Evolutionary conservation across 2,113 vertebrate species (phyloP).

Genomic region (Calidris pugnax): DNA sequence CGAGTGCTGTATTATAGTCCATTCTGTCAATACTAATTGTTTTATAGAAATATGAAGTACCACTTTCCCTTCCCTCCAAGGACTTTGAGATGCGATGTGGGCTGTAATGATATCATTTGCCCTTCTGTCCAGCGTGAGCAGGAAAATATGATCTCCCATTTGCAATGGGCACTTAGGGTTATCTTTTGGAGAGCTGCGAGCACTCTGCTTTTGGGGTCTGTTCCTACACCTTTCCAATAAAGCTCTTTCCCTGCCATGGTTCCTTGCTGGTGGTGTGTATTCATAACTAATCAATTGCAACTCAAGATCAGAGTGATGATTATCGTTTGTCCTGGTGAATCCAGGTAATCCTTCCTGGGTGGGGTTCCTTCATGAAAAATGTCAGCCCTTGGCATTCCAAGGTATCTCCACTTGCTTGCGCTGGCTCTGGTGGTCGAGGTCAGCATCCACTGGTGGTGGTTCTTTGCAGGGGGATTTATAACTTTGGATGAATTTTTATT

Average conservation of each 20-base stretch:
- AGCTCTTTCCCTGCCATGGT: neutral
- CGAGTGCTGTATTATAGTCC: constrained; percentile 18
- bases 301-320: neutral
- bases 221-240: neutral
- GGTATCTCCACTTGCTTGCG: rapidly evolving
- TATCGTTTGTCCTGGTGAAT: neutral
- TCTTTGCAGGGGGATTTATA: neutral
- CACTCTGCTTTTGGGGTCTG: neutral
- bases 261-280: neutral
- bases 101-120: constrained; percentile 8
- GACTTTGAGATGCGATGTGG: neutral
- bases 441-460: neutral
- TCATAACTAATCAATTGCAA: neutral
- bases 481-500: neutral
- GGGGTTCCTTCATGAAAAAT: neutral
- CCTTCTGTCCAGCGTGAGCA: neutral
- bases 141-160: neutral
- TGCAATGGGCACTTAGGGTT: neutral
- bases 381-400: neutral
- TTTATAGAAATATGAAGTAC: constrained; percentile 66
- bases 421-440: neutral
- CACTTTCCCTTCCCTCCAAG: constrained; percentile 20
- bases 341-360: neutral
- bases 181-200: neutral
- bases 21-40: constrained; percentile 58